phyloP scores from a whole-genome alignment of 2,888 invertebrate species.

The Lagria hirta region DNA sequence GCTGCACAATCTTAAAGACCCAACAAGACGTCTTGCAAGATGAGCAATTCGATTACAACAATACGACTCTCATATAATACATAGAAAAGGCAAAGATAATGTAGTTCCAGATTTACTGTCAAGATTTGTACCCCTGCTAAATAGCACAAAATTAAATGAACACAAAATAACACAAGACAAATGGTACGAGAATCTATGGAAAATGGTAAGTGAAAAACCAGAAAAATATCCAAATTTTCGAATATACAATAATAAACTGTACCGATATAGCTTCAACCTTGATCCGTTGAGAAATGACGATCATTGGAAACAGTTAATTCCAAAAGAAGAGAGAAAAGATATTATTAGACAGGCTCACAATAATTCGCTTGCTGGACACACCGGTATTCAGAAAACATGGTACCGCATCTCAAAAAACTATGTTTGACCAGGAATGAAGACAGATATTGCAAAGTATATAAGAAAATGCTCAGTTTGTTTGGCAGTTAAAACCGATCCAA shows the following conservation, averaged over 20 bases:
- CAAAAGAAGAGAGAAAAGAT: slow-evolving; percentile 14
- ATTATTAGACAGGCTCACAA: slow-evolving; percentile 26
- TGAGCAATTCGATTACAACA: slow-evolving; percentile 1
- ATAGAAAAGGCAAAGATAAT: slow-evolving; percentile 27
- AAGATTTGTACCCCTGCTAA: background rate
- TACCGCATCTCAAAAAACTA: too few species aligned
- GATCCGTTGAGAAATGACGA: slow-evolving; percentile 12
- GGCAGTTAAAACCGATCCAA: slow-evolving; percentile 14
- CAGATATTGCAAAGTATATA: slow-evolving; percentile 16
- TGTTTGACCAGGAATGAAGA: slow-evolving; percentile 20
- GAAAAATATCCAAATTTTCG: slow-evolving; percentile 28
- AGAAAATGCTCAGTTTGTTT: slow-evolving; percentile 11
- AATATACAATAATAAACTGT: slow-evolving; percentile 19
- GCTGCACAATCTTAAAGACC: slow-evolving; percentile 3
- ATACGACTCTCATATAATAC: slow-evolving; percentile 22
- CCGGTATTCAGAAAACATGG: slow-evolving; percentile 32
- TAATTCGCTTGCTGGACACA: slow-evolving; percentile 28
- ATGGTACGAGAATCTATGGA: slow-evolving; percentile 29
- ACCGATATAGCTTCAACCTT: slow-evolving; percentile 22
- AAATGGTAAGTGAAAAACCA: slow-evolving; percentile 15
- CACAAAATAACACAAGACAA: slow-evolving; percentile 10
- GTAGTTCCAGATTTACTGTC: slow-evolving; percentile 25
- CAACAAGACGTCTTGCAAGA: background rate
- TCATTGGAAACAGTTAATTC: slow-evolving; percentile 30
- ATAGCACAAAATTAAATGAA: background rate